These are phyloP conservation scores for Stomorhina lunata DNA, from an alignment of 2,888 invertebrate genomes.

Conservation along the genomic window DNA sequence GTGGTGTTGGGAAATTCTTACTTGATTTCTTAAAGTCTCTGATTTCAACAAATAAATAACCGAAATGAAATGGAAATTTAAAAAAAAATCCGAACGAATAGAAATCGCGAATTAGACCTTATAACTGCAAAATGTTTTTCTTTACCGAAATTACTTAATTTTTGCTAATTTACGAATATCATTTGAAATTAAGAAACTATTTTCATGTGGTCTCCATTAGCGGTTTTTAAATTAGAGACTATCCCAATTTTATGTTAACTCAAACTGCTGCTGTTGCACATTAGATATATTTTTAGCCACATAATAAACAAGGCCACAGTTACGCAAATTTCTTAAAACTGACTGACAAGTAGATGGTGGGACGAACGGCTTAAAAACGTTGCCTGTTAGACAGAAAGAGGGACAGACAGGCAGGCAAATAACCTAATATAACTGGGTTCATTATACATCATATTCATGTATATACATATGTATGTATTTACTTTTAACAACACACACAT, in stretches of 20 bases:
- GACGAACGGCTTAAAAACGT: background rate
- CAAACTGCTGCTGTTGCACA: background rate
- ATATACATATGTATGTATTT: too few species aligned
- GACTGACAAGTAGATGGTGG: background rate
- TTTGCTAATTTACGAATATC: too few species aligned
- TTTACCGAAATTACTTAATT: too few species aligned
- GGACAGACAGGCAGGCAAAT: background rate
- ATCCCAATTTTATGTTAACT: background rate
- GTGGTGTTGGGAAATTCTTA: too few species aligned
- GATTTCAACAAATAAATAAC: too few species aligned
- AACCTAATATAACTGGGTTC: background rate
- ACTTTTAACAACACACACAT: background rate
- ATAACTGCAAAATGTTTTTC: too few species aligned
- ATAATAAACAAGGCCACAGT: constrained; percentile 25
- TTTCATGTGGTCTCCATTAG: background rate
- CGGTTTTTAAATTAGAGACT: background rate
- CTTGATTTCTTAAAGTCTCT: too few species aligned
- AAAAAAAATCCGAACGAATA: too few species aligned
- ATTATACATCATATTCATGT: too few species aligned
- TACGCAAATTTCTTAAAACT: constrained; percentile 4
- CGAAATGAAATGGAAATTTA: too few species aligned
- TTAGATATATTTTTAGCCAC: too few species aligned
- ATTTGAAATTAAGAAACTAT: background rate
- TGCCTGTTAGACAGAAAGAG: background rate
- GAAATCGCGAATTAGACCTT: too few species aligned